Base-by-base conservation (phyloP, 2,797 vertebrate genomes). In the Propithecus perrieri region DNA sequence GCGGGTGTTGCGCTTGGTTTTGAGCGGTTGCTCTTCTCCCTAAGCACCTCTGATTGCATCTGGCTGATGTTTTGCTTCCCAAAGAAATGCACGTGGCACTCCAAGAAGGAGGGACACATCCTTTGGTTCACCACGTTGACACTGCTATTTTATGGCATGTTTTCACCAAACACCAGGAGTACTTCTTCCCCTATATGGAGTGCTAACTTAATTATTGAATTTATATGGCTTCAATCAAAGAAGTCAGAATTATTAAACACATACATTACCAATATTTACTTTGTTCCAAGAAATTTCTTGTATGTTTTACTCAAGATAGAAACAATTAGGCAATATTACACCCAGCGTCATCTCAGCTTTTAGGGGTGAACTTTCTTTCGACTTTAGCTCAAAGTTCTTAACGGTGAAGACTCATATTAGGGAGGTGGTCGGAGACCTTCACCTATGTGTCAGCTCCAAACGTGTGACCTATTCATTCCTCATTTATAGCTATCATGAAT, bases 401-500 rank as follows among this genome's bases (percentile, higher is more conserved):
- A 18, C 14, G 50, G 7, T 4, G 17, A 57, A 57, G 33, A 71
- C 2, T 15, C 3, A 1, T 18, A 24, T 30, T 61, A 35, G 3
- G 24, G 79, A 88, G 6, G 8, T 4, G 24, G 7, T 30, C 28
- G 50, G 43, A 74, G 22, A 2, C 20, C 5, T 50, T 69, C 3
- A 30, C 4, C 9, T 8, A 11, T 3, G 15, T 38, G 35, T 20
- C 55, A 35, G 18, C 33, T 48, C 22, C 76, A 43, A 43, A 48
- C 0, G 0, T 6, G 53, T 15, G 4, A 28, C 41, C 35, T 20
- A 12, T 30, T 43, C 15, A 20, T 24, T 75, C 17, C 9, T 50
- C 20, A 1, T 10, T 2, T 1, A 6, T 7, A 55, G 28, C 4
- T 7, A 13, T 4, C 10, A 1, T 4, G 3, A 9, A 12, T 5